Evolutionary conservation across 2,113 vertebrate genomes (phyloP).

Genomic region (Alethe diademata): DNA sequence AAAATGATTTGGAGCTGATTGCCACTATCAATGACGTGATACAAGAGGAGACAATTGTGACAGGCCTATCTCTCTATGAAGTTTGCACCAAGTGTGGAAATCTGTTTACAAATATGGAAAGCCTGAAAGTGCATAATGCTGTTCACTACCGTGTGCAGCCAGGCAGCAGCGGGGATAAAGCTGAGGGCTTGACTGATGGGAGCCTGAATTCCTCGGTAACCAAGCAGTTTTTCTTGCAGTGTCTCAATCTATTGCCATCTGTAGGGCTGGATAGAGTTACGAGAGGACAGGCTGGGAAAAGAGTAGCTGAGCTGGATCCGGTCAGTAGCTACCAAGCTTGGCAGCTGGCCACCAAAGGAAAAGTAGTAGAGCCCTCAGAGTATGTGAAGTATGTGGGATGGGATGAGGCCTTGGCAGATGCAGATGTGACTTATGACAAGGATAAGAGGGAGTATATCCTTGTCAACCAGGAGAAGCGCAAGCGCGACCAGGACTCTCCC

Average conservation of each 20-base stretch:
- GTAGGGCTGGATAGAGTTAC: slow-evolving; percentile 48
- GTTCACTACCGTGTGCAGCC: slow-evolving; percentile 77
- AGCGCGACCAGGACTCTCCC: slow-evolving; percentile 77
- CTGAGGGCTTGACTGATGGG: slow-evolving; percentile 21
- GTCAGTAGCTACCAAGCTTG: slow-evolving; percentile 95
- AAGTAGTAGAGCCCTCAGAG: slow-evolving; percentile 85
- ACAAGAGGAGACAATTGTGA: slow-evolving; percentile 83
- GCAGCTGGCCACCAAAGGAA: slow-evolving; percentile 91
- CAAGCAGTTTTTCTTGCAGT: slow-evolving; percentile 85
- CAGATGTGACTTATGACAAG: slow-evolving; percentile 83
- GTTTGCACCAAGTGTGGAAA: slow-evolving; percentile 94
- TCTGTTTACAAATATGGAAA: slow-evolving; percentile 90
- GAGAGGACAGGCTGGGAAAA: slow-evolving; percentile 72
- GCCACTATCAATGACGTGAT: slow-evolving; percentile 90
- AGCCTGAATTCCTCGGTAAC: slow-evolving; percentile 67
- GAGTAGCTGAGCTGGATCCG: slow-evolving; percentile 90
- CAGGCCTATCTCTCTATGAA: slow-evolving; percentile 87
- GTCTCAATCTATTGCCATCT: slow-evolving; percentile 80
- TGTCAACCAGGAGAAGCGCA: slow-evolving; percentile 84
- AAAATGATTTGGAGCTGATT: slow-evolving; percentile 79
- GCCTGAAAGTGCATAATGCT: slow-evolving; percentile 84
- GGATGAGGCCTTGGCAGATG: slow-evolving; percentile 78
- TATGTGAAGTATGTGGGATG: slow-evolving; percentile 78
- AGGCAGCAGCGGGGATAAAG: not conserved
- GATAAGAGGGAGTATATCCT: slow-evolving; percentile 85